Percentiles rank a stretch among this genome's conserved stretches.
Evolutionary conservation across 2,888 invertebrate genomes (phyloP).

Genomic region (Pyrochroa serraticornis): DNA sequence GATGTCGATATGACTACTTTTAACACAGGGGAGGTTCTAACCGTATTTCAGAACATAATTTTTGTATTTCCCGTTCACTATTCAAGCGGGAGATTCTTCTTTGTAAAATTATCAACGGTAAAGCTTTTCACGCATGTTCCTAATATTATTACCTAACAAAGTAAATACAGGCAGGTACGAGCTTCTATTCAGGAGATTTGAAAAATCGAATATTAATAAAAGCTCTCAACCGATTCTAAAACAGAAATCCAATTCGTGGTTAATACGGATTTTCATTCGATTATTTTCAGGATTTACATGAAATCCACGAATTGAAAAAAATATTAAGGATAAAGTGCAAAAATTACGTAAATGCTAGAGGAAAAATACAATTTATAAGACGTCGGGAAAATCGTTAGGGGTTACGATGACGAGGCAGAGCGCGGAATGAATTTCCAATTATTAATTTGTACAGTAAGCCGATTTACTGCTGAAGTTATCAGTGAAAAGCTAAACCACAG

Average conservation of each 20-base stretch:
- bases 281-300: background rate
- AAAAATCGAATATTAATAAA: slow-evolving; percentile 17
- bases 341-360: background rate
- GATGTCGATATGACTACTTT: slow-evolving; percentile 52
- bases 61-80: slow-evolving; percentile 25
- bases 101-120: slow-evolving; percentile 19
- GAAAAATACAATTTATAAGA: slow-evolving; percentile 7
- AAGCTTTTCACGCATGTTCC: slow-evolving; percentile 18
- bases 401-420: slow-evolving; percentile 39
- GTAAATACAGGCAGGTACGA: slow-evolving; percentile 15
- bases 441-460: slow-evolving; percentile 47
- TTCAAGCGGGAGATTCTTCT: background rate
- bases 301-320: background rate
- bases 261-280: slow-evolving; percentile 5
- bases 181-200: slow-evolving; percentile 9
- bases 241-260: slow-evolving; percentile 10
- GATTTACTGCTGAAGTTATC: slow-evolving; percentile 45
- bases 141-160: slow-evolving; percentile 22
- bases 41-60: slow-evolving; percentile 26
- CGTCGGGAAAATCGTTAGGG: slow-evolving; percentile 13
- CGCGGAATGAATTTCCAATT: slow-evolving; percentile 42
- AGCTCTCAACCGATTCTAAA: slow-evolving; percentile 1
- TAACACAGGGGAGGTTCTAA: slow-evolving; percentile 38
- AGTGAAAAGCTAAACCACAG: slow-evolving; percentile 34
- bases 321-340: background rate